Evolutionary conservation across 1,140 invertebrate species (phyloP).

Genomic region (Drosophila saltans): DNA sequence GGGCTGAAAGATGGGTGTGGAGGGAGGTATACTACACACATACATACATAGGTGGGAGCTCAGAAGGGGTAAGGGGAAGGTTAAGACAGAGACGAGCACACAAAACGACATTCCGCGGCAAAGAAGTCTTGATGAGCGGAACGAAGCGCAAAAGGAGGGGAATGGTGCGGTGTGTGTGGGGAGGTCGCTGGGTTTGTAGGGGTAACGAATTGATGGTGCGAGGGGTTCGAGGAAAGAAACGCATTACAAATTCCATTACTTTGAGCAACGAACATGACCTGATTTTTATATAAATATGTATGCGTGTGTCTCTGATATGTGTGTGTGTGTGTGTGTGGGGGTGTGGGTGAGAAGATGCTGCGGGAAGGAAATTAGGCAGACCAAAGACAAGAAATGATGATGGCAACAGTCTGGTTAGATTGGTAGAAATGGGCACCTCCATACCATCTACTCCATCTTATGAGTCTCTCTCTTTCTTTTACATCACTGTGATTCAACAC

Average conservation of each 20-base stretch:
- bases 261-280: conserved; percentile 79
- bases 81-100: conserved; percentile 63
- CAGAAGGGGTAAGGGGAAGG: conserved; percentile 4
- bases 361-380: conserved; percentile 70
- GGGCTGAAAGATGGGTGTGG: conserved; percentile 21
- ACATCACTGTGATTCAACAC: conserved; percentile 9
- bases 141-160: conserved; percentile 10
- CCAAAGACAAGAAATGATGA: conserved; percentile 39
- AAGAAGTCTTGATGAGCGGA: conserved; percentile 39
- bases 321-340: conserved; percentile 9
- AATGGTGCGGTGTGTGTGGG: conserved; percentile 20
- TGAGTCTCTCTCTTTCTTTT: neutral
- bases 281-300: conserved; percentile 72
- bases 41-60: neutral
- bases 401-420: conserved; percentile 47
- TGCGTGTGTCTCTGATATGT: conserved; percentile 35
- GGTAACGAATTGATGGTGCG: conserved; percentile 15
- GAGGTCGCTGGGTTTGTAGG: conserved; percentile 11
- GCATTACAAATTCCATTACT: conserved; percentile 82
- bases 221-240: conserved; percentile 30
- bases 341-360: conserved; percentile 47
- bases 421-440: neutral
- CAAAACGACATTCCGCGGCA: conserved; percentile 79
- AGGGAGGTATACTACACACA: too few relatives aligned
- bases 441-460: conserved; percentile 1